Conservation (phyloP, 2,797 vertebrate genomes). For the Uromys caudimaculatus region DNA sequence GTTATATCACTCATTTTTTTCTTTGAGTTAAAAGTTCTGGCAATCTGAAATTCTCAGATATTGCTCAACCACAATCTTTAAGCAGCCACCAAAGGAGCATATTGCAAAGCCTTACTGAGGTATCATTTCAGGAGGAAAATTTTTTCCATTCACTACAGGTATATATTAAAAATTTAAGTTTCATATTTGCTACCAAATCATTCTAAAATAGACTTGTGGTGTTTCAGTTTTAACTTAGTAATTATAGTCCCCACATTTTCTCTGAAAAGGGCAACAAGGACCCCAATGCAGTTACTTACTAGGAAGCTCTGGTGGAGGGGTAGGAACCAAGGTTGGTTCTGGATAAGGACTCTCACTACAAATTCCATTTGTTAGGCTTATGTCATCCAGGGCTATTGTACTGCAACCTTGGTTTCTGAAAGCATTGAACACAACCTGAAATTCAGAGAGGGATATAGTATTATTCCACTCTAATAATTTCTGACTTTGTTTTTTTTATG, state of each 20-base stretch:
- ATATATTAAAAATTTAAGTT: neutral
- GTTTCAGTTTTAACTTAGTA: neutral
- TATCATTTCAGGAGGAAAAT: neutral
- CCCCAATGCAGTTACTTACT: conserved; percentile 85
- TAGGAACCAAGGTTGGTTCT: conserved; percentile 92
- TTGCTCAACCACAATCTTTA: neutral
- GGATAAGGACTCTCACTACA: conserved; percentile 89
- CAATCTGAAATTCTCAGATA: neutral
- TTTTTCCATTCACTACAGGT: neutral
- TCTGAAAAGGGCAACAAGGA: neutral
- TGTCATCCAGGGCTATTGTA: conserved; percentile 95
- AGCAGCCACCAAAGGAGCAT: neutral
- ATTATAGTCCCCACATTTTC: neutral
- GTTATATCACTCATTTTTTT: neutral
- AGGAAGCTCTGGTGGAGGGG: conserved; percentile 84
- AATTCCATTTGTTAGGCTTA: conserved; percentile 87
- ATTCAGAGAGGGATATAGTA: conserved; percentile 45
- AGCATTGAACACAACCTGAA: conserved; percentile 93
- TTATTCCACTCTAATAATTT: neutral
- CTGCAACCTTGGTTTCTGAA: conserved; percentile 86
- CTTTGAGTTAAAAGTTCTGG: neutral
- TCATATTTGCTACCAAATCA: neutral
- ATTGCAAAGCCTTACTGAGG: neutral
- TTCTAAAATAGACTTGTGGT: neutral
- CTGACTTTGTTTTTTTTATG: neutral